Percentiles rank a stretch among this genome's conserved stretches.
Conservation (phyloP, 1,140 invertebrate genomes). For the Tetramorium simillimum region DNA sequence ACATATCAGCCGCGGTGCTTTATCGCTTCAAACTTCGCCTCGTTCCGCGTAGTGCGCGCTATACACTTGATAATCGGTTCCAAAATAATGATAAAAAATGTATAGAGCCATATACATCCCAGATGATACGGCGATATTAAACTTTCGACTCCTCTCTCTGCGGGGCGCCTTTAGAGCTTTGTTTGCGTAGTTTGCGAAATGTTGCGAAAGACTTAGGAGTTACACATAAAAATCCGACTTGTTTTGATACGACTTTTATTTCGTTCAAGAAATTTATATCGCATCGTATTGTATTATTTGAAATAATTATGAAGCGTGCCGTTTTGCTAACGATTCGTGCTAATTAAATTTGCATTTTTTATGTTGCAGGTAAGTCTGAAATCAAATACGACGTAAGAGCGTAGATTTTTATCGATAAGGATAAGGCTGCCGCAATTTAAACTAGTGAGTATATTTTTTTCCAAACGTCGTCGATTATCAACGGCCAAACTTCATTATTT, state of each 20-base stretch:
- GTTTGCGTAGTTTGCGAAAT: not conserved
- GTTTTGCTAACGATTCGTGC: not conserved
- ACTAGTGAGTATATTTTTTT: conserved; percentile 31
- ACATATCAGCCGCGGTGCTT: conserved; percentile 41
- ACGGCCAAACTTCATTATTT: conserved; percentile 38
- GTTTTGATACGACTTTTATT: not conserved
- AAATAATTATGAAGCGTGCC: not conserved
- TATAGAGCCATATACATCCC: not conserved
- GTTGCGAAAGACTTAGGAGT: not conserved
- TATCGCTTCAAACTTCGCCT: conserved; percentile 53
- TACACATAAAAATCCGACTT: not conserved
- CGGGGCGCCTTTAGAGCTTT: not conserved
- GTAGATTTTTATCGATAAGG: not conserved
- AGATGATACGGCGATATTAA: not conserved
- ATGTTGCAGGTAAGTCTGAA: conserved; percentile 51
- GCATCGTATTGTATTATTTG: not conserved
- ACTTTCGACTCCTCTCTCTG: not conserved
- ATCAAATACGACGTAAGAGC: not conserved
- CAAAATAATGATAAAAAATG: conserved; percentile 4
- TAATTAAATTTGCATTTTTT: conserved; percentile 28
- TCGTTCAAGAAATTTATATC: not conserved
- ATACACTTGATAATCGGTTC: not conserved
- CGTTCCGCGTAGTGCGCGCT: not conserved
- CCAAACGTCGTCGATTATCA: not conserved
- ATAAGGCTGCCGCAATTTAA: not conserved